Percentiles rank a stretch among this genome's conserved stretches.
Evolutionary conservation across 2,797 vertebrate species (phyloP).

Genomic region (Mormyrops attenuatus): DNA sequence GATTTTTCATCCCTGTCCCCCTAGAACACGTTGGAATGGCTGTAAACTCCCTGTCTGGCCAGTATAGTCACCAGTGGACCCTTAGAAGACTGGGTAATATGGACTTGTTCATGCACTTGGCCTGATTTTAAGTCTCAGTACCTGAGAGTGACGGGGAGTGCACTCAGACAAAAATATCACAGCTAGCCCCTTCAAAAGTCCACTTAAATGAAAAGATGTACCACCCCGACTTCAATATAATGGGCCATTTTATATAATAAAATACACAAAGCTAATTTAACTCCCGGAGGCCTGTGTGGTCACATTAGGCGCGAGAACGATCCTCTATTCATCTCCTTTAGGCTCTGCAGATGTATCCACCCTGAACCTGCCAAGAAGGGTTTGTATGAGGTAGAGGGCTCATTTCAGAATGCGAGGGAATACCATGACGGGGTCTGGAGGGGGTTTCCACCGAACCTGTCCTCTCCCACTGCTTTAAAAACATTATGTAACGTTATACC

Average conservation of each 20-base stretch:
- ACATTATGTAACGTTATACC: slow-evolving; percentile 7
- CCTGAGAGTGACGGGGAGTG: neutral
- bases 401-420: neutral
- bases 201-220: neutral
- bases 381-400: neutral
- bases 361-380: neutral
- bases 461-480: neutral
- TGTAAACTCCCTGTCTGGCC: neutral
- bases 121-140: neutral
- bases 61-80: neutral
- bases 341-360: neutral
- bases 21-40: neutral
- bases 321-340: neutral
- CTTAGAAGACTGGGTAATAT: neutral
- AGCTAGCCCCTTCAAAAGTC: neutral
- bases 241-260: neutral
- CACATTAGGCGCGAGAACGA: neutral
- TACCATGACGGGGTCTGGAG: neutral
- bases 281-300: neutral
- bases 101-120: neutral
- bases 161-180: neutral
- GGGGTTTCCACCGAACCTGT: slow-evolving; percentile 16
- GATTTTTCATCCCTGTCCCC: slow-evolving; percentile 11
- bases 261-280: neutral
- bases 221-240: neutral